Base-by-base conservation (phyloP, 2,888 invertebrate species). In the Philereme transversata region DNA sequence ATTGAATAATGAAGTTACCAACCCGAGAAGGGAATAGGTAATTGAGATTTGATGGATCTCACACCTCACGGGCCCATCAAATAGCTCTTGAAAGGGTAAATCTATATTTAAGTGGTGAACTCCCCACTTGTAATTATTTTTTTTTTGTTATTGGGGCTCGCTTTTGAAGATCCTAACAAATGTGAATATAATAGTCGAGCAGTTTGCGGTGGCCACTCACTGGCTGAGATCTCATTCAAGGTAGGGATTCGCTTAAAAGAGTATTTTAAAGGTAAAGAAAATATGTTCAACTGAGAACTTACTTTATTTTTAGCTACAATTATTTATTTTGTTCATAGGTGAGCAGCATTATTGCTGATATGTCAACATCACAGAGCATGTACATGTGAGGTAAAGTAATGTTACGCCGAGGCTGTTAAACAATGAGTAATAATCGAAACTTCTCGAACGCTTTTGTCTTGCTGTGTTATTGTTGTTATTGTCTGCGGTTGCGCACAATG, bases 1-100 rank as follows among this genome's bases (percentile, higher is more conserved):
- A 72, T 80, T 86, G 84, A 88, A 87, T 87, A 88, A 88, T 88
- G 86, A 84, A 87, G 86, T 82, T 84, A 87, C 87, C 87, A 79
- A 75, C 76, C 76, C 68, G 83, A 83, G 75, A 76, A 75, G 83
- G 80, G 82, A 84, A 87, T 88, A 89, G 74, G 77, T 78, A 88
- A 90, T 88, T 84, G 86, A 82, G 82, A 86, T 88, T 88, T 90
- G 87, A 90, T 90, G 84, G 87, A 88, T 88, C 87, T 89, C 82
- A 86, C 88, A 88, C 88, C 87, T 88, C 79, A 74, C 77, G 71
- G 75, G 78, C 80, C 86, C 78, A 85, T 86, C 84, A 83, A 87
- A 86, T 83, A 80, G 79, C 83, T 84, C 82, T 86, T 79, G 83
- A 87, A 88, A 88, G 88, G 88, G 90, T 90, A 90, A 90, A 90